Base-by-base conservation (phyloP, 2,113 vertebrate genomes). In the Nasalis larvatus region DNA sequence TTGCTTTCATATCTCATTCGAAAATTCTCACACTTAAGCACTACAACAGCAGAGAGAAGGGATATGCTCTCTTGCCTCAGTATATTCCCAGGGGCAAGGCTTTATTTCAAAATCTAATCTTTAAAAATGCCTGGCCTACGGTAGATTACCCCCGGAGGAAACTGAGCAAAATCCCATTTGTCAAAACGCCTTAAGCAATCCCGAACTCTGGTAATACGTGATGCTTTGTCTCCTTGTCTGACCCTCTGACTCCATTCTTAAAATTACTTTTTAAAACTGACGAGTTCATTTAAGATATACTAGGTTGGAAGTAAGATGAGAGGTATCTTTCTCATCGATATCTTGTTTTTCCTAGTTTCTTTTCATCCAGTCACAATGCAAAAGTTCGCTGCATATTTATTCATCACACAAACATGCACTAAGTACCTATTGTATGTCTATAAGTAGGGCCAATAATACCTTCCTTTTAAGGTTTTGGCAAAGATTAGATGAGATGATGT, bases 71-170 rank as follows among this genome's bases (percentile, higher is more conserved):
- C 93, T 42, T 86, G 74, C 69, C 25, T 81, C 69, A 77, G 83
- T 87, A 71, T 47, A 66, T 93, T 93, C 86, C 78, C 74, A 95
- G 89, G 69, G 93, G 83, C 30, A 96, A 95, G 86, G 68, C 94
- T 96, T 97, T 93, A 95, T 87, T 98, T 98, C 89, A 95, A 94
- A 97, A 95, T 95, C 78, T 77, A 93, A 97, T 98, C 92, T 95
- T 96, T 89, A 92, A 96, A 97, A 97, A 89, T 93, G 95, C 60
- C 78, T 66, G 83, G 86, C 91, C 68, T 89, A 91, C 35, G 73
- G 78, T 96, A 73, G 95, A 94, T 97, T 96, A 89, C 49, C 83
- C 74, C 37, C 7, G 9, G 95, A 96, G 96, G 89, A 97, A 97
- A 97, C 42, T 10, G 88, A 93, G 83, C 95, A 93, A 97, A 97